A percentile compares a stretch with the other conserved stretches of the same genome.
phyloP scores from a whole-genome alignment of 37 sponge, comb jelly and placozoan genomes.

The Chondrilla cf. caribensis region DNA sequence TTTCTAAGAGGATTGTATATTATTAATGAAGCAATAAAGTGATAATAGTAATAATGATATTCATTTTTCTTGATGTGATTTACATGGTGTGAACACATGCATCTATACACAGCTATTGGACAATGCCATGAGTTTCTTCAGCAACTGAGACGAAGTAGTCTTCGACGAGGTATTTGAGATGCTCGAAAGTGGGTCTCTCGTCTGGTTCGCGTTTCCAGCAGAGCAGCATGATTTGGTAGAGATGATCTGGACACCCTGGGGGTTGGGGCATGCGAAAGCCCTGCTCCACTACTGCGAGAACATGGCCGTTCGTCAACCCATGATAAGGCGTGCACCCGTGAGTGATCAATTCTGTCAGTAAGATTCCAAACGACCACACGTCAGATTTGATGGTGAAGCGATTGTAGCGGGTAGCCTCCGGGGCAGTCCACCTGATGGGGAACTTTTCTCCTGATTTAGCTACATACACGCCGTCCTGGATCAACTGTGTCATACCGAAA shows the following conservation, averaged over 20 bases:
- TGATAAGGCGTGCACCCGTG: constrained; percentile 93
- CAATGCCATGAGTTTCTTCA: constrained; percentile 79
- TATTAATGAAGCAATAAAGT: no score
- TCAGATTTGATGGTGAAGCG: constrained; percentile 97
- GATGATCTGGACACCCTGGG: constrained; percentile 80
- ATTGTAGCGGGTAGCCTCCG: constrained; percentile 96
- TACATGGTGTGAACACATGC: background rate
- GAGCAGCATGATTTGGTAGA: constrained; percentile 86
- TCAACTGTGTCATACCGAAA: constrained; percentile 92
- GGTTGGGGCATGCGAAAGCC: constrained; percentile 84
- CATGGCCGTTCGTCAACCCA: constrained; percentile 88
- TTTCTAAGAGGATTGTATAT: no score
- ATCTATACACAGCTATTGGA: background rate
- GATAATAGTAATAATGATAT: no score
- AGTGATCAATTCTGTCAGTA: constrained; percentile 85
- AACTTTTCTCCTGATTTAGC: constrained; percentile 91
- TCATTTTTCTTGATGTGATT: no score
- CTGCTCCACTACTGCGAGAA: constrained; percentile 70
- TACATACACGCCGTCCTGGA: constrained; percentile 92
- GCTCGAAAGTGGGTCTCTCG: constrained; percentile 89
- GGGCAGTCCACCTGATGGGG: constrained; percentile 99
- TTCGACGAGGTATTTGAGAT: constrained; percentile 76
- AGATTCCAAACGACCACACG: constrained; percentile 97
- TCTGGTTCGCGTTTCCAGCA: constrained; percentile 85
- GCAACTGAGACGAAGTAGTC: constrained; percentile 92